A percentile compares a stretch with the other conserved stretches of the same genome.
Evolutionary conservation across 2,113 vertebrate genomes (phyloP).

Genomic region (Apteryx owenii): DNA sequence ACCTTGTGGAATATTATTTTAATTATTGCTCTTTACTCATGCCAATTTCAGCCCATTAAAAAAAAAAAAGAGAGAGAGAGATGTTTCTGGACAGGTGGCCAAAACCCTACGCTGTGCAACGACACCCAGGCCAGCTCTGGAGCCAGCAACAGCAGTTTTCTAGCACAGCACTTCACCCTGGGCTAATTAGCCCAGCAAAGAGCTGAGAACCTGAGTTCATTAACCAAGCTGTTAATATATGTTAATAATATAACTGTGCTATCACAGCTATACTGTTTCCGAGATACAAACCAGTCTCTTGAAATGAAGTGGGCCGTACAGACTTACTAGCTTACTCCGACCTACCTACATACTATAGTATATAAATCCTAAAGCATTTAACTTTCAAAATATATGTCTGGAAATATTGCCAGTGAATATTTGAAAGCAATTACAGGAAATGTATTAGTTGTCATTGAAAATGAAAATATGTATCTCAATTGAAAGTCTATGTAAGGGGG

Average conservation of each 20-base stretch:
- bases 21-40: constrained; percentile 29
- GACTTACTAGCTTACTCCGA: neutral
- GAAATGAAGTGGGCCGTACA: neutral
- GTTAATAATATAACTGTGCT: neutral
- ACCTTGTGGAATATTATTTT: constrained; percentile 27
- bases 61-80: neutral
- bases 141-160: constrained; percentile 4
- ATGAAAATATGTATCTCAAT: constrained; percentile 53
- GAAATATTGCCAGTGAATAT: constrained; percentile 18
- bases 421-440: constrained; percentile 47
- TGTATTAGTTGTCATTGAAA: constrained; percentile 39
- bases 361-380: constrained; percentile 58
- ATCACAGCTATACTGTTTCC: neutral
- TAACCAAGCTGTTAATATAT: neutral
- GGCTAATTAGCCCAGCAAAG: neutral
- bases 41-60: neutral
- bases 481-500: neutral
- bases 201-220: neutral
- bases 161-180: neutral
- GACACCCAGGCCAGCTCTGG: neutral
- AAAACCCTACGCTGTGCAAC: neutral
- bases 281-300: neutral
- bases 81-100: neutral
- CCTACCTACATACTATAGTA: neutral
- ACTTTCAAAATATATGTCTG: constrained; percentile 35